phyloP scores from a whole-genome alignment of 2,888 invertebrate genomes.

The Cenopis cana region DNA sequence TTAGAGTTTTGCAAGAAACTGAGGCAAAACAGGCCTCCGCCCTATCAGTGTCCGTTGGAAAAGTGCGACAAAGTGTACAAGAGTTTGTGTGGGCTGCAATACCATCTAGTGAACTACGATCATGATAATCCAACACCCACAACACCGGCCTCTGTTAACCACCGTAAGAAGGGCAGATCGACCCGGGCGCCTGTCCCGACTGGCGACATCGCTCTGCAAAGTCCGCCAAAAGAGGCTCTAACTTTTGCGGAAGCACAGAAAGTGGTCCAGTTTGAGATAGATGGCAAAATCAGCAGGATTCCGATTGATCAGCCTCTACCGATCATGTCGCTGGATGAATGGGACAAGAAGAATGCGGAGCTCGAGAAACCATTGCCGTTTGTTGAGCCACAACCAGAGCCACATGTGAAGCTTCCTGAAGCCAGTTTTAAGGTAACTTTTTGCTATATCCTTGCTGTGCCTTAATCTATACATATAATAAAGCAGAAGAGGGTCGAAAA shows the following conservation, averaged over 20 bases:
- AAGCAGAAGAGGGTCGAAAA: no score
- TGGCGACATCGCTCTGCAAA: constrained; percentile 80
- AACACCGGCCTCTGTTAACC: constrained; percentile 86
- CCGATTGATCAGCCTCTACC: constrained; percentile 88
- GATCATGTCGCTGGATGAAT: constrained; percentile 89
- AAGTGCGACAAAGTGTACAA: constrained; percentile 95
- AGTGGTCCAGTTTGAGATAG: constrained; percentile 94
- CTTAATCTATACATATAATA: no score
- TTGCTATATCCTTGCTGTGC: no score
- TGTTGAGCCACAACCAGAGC: constrained; percentile 74
- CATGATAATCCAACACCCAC: constrained; percentile 91
- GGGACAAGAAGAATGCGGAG: constrained; percentile 79
- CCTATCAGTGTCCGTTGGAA: constrained; percentile 93
- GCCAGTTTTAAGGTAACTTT: constrained; percentile 75
- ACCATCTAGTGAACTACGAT: constrained; percentile 93
- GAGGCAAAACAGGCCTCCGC: constrained; percentile 91
- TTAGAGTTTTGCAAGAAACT: constrained; percentile 94
- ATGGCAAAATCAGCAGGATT: constrained; percentile 89
- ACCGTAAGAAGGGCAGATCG: constrained; percentile 86
- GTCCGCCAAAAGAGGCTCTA: constrained; percentile 88
- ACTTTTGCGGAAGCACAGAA: constrained; percentile 94
- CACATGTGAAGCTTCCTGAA: constrained; percentile 79
- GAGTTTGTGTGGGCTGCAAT: constrained; percentile 93
- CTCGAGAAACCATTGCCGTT: constrained; percentile 76
- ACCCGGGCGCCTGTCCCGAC: constrained; percentile 85